Conservation (phyloP, 1,140 invertebrate genomes). For the Macrobrachium nipponense region DNA sequence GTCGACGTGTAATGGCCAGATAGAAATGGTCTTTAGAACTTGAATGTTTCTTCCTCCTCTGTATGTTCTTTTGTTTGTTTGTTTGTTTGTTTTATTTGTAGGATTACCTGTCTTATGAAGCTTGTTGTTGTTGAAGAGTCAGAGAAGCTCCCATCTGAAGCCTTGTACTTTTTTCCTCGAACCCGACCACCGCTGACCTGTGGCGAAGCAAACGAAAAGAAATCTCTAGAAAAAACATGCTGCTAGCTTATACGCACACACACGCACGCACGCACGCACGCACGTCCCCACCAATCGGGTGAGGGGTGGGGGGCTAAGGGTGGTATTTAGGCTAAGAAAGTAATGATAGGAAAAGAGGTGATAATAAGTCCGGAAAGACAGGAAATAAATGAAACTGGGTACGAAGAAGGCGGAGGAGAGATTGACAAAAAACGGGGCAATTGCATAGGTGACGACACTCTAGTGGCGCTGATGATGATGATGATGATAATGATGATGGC, state of each 20-base stretch:
- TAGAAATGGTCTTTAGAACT: neutral
- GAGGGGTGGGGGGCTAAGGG: no score
- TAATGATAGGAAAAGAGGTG: no score
- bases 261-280: conserved; percentile 26
- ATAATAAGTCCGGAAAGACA: no score
- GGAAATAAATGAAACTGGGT: no score
- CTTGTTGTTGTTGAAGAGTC: conserved; percentile 61
- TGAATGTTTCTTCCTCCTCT: neutral
- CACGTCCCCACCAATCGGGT: neutral
- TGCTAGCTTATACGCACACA: conserved; percentile 8
- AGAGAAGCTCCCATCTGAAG: conserved; percentile 62
- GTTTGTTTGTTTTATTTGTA: conserved; percentile 23
- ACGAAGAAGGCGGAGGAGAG: no score
- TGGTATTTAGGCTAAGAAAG: no score
- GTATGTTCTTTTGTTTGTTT: neutral
- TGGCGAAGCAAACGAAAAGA: conserved; percentile 17
- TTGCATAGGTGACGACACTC: no score
- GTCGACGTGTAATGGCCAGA: no score
- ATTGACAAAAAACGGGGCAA: no score
- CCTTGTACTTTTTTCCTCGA: conserved; percentile 60
- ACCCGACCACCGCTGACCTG: conserved; percentile 55
- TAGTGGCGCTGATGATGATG: no score
- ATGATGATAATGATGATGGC: no score
- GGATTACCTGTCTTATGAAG: conserved; percentile 64
- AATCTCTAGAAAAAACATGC: neutral